A percentile compares a stretch with the other conserved stretches of the same genome.
These are phyloP conservation scores for Hoplostethus atlanticus DNA, from an alignment of 2,797 vertebrate genomes.

Conservation along the genomic window DNA sequence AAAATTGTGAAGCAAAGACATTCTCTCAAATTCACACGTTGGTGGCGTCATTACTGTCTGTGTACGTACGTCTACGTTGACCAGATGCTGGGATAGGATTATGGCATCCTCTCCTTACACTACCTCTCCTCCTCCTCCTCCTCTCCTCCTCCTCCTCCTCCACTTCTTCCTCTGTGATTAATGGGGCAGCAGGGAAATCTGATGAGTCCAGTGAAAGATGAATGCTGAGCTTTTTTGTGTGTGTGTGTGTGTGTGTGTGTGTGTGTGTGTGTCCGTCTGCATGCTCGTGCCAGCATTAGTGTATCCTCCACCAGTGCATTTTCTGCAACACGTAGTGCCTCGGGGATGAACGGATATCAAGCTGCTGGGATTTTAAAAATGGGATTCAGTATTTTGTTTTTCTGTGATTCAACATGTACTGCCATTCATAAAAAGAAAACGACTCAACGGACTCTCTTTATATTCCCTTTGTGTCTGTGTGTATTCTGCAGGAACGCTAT, in stretches of 20 bases:
- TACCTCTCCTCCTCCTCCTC: conserved; percentile 57
- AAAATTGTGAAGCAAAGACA: conserved; percentile 25
- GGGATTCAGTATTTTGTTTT: conserved; percentile 42
- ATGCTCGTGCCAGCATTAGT: conserved; percentile 51
- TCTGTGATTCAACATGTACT: conserved; percentile 26
- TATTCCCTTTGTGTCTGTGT: conserved; percentile 5
- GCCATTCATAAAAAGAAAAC: conserved; percentile 51
- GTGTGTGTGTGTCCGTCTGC: conserved; percentile 36
- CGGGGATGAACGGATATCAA: conserved; percentile 55
- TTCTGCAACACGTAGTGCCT: conserved; percentile 3
- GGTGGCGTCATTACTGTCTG: conserved; percentile 42
- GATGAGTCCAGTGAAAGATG: conserved; percentile 77
- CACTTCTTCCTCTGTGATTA: conserved; percentile 67
- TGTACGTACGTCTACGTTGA: conserved; percentile 44
- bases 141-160: conserved; percentile 31
- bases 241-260: conserved; percentile 53
- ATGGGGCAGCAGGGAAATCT: conserved; percentile 68
- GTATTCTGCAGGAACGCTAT: conserved; percentile 84
- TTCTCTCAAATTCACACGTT: conserved; percentile 25
- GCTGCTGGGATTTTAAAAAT: conserved; percentile 43
- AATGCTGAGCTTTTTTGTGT: conserved; percentile 65
- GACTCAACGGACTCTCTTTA: neutral
- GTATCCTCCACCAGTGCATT: conserved; percentile 18
- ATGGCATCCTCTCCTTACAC: conserved; percentile 56
- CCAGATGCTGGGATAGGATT: conserved; percentile 59